phyloP scores from a whole-genome alignment of 2,113 vertebrate species.

The Nannospalax galili region DNA sequence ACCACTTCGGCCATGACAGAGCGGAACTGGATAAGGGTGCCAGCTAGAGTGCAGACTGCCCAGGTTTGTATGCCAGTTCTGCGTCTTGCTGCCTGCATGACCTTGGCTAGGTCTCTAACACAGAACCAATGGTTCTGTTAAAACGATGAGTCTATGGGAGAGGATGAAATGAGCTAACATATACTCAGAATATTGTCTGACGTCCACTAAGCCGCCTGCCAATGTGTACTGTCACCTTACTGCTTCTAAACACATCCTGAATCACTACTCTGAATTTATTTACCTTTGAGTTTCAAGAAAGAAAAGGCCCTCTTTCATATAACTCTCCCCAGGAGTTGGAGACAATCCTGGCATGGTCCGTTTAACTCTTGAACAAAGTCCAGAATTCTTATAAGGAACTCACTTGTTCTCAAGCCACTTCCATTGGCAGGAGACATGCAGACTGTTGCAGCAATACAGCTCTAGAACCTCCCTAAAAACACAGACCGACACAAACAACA shows the following conservation, averaged over 20 bases:
- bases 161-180: background rate
- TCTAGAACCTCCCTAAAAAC: background rate
- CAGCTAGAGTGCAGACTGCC: background rate
- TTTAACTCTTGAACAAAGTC: background rate
- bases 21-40: background rate
- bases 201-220: background rate
- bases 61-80: background rate
- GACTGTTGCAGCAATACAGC: background rate
- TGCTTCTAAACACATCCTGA: background rate
- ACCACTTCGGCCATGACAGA: background rate
- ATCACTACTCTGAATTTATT: background rate
- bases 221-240: background rate
- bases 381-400: background rate
- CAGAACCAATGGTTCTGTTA: background rate
- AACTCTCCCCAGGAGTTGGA: background rate
- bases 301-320: background rate
- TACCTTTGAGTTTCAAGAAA: background rate
- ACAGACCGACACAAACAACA: background rate
- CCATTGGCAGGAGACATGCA: background rate
- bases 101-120: background rate
- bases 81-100: background rate
- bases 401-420: background rate
- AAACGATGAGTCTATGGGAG: background rate
- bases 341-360: background rate
- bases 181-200: background rate